These are phyloP conservation scores for Tiliqua scincoides DNA, from an alignment of 2,113 vertebrate species.

Conservation along the genomic window DNA sequence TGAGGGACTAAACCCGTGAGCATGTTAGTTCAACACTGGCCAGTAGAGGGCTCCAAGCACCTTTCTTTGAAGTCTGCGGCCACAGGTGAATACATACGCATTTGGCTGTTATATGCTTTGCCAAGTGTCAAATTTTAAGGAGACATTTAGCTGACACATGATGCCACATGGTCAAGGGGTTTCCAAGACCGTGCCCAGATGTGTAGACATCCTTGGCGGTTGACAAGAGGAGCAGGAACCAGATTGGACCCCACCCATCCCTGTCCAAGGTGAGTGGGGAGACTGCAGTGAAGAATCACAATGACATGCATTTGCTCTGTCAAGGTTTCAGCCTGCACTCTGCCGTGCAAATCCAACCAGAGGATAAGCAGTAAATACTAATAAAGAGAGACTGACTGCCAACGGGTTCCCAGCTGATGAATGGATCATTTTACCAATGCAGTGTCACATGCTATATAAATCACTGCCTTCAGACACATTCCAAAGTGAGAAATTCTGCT, in stretches of 20 bases:
- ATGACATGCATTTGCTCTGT: neutral
- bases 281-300: neutral
- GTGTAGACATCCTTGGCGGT: neutral
- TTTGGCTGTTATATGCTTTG: neutral
- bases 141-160: neutral
- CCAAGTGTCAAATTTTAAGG: neutral
- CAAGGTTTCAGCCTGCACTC: neutral
- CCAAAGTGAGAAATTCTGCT: neutral
- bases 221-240: neutral
- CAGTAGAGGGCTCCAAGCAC: slow-evolving; percentile 12
- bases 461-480: neutral
- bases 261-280: neutral
- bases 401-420: neutral
- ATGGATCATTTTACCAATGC: neutral
- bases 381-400: neutral
- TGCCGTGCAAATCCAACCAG: neutral
- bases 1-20: neutral
- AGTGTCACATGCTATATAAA: neutral
- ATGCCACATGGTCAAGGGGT: too few species aligned
- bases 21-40: neutral
- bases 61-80: neutral
- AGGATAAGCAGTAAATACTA: neutral
- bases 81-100: neutral
- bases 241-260: neutral
- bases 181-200: neutral